Evolutionary conservation across 2,888 invertebrate species (phyloP).

Genomic region (Spodoptera littoralis): DNA sequence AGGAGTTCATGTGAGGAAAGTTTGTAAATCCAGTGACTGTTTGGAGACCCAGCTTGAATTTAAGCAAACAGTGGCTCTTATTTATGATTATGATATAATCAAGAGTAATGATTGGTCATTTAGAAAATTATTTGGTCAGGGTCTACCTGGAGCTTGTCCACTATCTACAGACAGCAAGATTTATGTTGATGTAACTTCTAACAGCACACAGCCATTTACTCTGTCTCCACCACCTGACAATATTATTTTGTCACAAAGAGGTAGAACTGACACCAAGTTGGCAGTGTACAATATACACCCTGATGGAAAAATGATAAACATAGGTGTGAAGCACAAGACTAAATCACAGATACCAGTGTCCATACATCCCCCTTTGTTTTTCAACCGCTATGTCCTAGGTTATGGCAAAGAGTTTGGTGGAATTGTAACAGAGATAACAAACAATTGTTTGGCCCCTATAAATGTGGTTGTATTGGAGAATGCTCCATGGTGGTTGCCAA

Average conservation of each 20-base stretch:
- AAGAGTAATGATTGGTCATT: conserved; percentile 94
- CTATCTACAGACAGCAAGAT: conserved; percentile 93
- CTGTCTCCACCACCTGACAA: conserved; percentile 90
- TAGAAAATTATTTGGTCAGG: conserved; percentile 95
- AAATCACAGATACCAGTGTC: conserved; percentile 85
- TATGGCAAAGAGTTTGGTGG: conserved; percentile 97
- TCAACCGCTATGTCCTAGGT: conserved; percentile 94
- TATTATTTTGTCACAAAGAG: conserved; percentile 90
- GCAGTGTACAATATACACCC: conserved; percentile 92
- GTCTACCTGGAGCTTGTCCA: conserved; percentile 94
- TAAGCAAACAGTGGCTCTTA: conserved; percentile 95
- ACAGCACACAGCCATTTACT: conserved; percentile 89
- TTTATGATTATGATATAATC: conserved; percentile 94
- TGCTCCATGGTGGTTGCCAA: conserved; percentile 96
- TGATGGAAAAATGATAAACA: conserved; percentile 90
- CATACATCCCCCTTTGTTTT: conserved; percentile 91
- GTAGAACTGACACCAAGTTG: conserved; percentile 90
- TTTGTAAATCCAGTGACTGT: conserved; percentile 91
- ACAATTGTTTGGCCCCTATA: conserved; percentile 93
- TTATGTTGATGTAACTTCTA: conserved; percentile 93
- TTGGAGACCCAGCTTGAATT: conserved; percentile 92
- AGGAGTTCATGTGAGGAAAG: conserved; percentile 94
- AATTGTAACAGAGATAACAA: conserved; percentile 94
- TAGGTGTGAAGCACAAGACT: conserved; percentile 89
- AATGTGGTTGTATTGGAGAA: conserved; percentile 96